phyloP scores from a whole-genome alignment of 2,888 invertebrate genomes.

The Dryobotodes eremita region DNA sequence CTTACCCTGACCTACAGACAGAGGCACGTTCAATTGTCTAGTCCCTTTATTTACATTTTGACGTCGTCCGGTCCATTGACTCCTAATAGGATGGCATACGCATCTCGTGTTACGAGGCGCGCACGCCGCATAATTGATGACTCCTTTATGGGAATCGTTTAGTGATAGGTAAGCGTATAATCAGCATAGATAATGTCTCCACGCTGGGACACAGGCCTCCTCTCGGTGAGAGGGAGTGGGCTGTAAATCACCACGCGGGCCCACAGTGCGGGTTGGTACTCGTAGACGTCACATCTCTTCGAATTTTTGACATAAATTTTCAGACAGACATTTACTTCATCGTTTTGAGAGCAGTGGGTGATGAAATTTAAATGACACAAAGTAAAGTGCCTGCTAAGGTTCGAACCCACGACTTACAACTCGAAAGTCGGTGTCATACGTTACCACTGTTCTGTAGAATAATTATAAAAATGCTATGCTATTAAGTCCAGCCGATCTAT shows the following conservation, averaged over 20 bases:
- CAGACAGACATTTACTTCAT: background rate
- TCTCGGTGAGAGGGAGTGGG: background rate
- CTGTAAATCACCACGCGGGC: background rate
- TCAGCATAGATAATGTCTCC: background rate
- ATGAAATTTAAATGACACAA: background rate
- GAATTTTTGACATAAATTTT: background rate
- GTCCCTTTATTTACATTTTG: constrained; percentile 41
- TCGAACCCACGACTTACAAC: background rate
- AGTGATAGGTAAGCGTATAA: background rate
- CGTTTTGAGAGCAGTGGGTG: background rate
- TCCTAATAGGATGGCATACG: constrained; percentile 29
- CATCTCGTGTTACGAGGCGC: constrained; percentile 7
- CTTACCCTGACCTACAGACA: constrained; percentile 37
- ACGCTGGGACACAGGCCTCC: background rate
- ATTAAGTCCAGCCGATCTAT: too few relatives aligned
- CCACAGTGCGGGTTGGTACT: background rate
- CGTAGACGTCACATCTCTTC: background rate
- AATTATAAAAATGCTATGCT: background rate
- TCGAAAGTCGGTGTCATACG: background rate
- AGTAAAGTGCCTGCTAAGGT: background rate
- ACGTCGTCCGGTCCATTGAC: constrained; percentile 6
- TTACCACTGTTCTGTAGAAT: too few relatives aligned
- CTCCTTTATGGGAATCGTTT: background rate
- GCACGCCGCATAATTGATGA: background rate
- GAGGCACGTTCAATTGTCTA: background rate